Evolutionary conservation across 2,797 vertebrate genomes (phyloP).

Genomic region (Carapus acus): DNA sequence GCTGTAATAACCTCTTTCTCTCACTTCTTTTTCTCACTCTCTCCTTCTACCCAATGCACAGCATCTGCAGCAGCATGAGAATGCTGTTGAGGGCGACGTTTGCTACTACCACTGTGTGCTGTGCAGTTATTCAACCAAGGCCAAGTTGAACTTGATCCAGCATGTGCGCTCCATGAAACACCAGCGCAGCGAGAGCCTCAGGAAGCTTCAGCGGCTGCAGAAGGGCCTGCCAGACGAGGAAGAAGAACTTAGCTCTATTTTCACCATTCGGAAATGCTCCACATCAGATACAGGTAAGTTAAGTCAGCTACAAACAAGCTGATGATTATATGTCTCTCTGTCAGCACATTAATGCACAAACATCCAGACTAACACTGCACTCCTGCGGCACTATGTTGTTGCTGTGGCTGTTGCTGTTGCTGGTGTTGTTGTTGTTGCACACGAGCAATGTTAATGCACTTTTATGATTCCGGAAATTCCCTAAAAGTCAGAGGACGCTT

Average conservation of each 20-base stretch:
- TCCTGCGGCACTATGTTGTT: too few species aligned
- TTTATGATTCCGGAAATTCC: too few species aligned
- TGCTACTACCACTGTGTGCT: constrained; percentile 97
- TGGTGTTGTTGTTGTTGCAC: too few species aligned
- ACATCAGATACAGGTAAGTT: constrained; percentile 87
- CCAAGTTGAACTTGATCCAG: constrained; percentile 99
- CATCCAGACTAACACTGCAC: too few species aligned
- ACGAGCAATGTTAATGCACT: too few species aligned
- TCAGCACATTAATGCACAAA: too few species aligned
- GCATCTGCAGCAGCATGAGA: constrained; percentile 98
- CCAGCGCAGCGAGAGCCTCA: constrained; percentile 95
- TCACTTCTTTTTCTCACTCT: constrained; percentile 38
- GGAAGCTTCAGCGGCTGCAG: constrained; percentile 94
- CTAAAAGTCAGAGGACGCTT: too few species aligned
- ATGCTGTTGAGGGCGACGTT: constrained; percentile 87
- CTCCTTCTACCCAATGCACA: constrained; percentile 61
- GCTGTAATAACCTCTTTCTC: constrained; percentile 62
- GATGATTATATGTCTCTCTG: not conserved
- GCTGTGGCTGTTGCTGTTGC: too few species aligned
- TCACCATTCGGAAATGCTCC: constrained; percentile 93
- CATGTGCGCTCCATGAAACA: constrained; percentile 99
- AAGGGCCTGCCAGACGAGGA: constrained; percentile 95
- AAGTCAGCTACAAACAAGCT: too few species aligned
- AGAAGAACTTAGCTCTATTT: constrained; percentile 91
- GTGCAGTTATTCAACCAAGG: constrained; percentile 98